Percentiles rank a stretch among this genome's conserved stretches.
Evolutionary conservation across 2,113 vertebrate species (phyloP).

Genomic region (Ancistrus triradiatus): DNA sequence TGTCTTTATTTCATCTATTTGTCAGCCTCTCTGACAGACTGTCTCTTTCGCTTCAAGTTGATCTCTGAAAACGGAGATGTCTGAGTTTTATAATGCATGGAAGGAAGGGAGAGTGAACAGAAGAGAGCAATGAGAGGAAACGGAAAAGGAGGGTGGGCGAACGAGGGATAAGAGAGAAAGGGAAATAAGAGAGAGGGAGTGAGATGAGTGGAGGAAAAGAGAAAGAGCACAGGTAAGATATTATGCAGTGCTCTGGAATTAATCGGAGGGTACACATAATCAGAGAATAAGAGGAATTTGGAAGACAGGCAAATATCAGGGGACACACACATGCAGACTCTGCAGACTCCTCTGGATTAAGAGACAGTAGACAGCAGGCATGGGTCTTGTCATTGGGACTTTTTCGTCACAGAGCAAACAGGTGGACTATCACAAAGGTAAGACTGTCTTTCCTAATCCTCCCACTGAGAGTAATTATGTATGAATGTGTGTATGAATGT

Average conservation of each 20-base stretch:
- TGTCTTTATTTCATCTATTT: slow-evolving; percentile 27
- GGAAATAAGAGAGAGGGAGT: slow-evolving; percentile 3
- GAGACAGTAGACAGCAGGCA: slow-evolving; percentile 59
- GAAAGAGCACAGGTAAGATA: slow-evolving; percentile 20
- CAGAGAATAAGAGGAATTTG: slow-evolving; percentile 7
- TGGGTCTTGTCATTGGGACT: slow-evolving; percentile 72
- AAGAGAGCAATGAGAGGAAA: background rate
- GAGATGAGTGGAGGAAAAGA: slow-evolving; percentile 13
- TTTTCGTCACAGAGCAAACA: slow-evolving; percentile 69
- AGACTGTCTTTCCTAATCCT: slow-evolving; percentile 27
- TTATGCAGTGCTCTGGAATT: slow-evolving; percentile 5
- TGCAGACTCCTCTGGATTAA: slow-evolving; percentile 39
- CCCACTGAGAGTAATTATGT: background rate
- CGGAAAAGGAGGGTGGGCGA: slow-evolving; percentile 9
- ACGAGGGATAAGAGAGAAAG: slow-evolving; percentile 28
- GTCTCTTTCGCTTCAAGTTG: background rate
- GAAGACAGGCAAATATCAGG: background rate
- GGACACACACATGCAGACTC: slow-evolving; percentile 5
- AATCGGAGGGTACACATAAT: slow-evolving; percentile 14
- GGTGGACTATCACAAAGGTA: slow-evolving; percentile 69
- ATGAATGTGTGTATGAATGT: background rate
- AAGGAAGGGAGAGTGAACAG: background rate
- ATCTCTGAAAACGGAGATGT: too few relatives aligned
- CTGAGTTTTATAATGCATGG: too few relatives aligned
- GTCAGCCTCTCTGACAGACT: slow-evolving; percentile 14